A percentile compares a stretch with the other conserved stretches of the same genome.
Evolutionary conservation across 2,797 vertebrate genomes (phyloP).

Genomic region (Halcyon leucocephala): DNA sequence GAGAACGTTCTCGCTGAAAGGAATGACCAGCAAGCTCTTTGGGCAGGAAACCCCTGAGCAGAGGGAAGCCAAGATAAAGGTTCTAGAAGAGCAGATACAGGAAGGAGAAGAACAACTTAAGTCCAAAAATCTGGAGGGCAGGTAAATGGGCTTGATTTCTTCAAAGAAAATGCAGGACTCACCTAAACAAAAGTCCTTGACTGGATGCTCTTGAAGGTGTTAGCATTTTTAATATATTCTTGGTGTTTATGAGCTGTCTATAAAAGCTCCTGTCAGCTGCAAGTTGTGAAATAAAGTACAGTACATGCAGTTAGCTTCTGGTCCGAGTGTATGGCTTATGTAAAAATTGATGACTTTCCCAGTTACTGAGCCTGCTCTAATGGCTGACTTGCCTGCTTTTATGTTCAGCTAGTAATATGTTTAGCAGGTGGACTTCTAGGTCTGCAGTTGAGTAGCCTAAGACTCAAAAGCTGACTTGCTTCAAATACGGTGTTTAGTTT

Average conservation of each 20-base stretch:
- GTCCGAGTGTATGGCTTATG: constrained; percentile 41
- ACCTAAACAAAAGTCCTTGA: constrained; percentile 23
- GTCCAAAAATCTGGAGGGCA: constrained; percentile 88
- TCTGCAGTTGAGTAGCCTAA: constrained; percentile 32
- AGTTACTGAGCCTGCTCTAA: constrained; percentile 52
- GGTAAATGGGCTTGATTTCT: constrained; percentile 79
- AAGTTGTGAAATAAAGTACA: constrained; percentile 70
- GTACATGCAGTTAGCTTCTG: constrained; percentile 57
- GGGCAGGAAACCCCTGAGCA: constrained; percentile 96
- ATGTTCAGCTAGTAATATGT: constrained; percentile 55
- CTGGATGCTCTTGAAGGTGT: constrained; percentile 52
- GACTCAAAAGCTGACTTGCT: constrained; percentile 31
- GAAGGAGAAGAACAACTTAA: constrained; percentile 91
- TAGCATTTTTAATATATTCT: constrained; percentile 67
- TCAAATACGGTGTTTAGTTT: background rate
- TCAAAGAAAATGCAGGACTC: constrained; percentile 14
- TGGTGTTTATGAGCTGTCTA: constrained; percentile 72
- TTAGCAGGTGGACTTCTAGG: constrained; percentile 56
- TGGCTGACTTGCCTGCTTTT: constrained; percentile 47
- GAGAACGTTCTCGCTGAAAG: constrained; percentile 93
- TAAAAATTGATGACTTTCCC: constrained; percentile 68
- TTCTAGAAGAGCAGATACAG: constrained; percentile 91
- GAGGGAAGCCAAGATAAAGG: constrained; percentile 89
- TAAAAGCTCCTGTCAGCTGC: constrained; percentile 71
- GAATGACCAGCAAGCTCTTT: constrained; percentile 96